Conservation (phyloP, 2,888 invertebrate genomes). For the Nomada hirtipes region DNA sequence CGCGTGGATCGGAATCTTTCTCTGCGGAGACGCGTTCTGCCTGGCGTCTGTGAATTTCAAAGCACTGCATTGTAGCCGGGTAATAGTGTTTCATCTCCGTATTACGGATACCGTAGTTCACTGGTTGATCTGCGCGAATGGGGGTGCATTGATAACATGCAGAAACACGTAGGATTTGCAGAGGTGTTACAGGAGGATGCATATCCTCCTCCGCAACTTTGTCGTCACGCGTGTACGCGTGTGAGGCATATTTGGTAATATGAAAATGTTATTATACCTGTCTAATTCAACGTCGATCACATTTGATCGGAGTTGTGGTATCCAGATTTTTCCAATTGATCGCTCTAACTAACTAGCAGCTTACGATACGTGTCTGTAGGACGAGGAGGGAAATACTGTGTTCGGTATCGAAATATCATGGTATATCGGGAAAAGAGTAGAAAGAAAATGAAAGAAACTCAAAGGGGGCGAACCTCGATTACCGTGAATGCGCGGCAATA, state of each 20-base stretch:
- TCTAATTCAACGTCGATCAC: too few species aligned
- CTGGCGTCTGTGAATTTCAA: constrained; percentile 48
- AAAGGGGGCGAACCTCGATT: constrained; percentile 7
- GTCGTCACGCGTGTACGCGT: too few species aligned
- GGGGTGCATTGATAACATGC: constrained; percentile 15
- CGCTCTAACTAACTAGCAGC: too few species aligned
- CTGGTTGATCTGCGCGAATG: constrained; percentile 10
- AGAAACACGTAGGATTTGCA: constrained; percentile 22
- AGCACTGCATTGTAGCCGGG: constrained; percentile 30
- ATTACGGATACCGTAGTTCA: constrained; percentile 37
- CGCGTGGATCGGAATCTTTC: constrained; percentile 53
- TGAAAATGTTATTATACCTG: too few species aligned
- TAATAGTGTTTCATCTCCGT: constrained; percentile 51
- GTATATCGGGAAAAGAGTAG: background rate
- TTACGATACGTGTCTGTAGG: too few species aligned
- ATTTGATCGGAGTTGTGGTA: too few species aligned
- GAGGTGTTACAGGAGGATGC: background rate
- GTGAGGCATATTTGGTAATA: too few species aligned
- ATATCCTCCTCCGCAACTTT: background rate
- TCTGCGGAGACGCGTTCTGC: constrained; percentile 23
- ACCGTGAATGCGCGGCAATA: constrained; percentile 8
- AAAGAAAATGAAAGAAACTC: background rate
- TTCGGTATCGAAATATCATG: background rate
- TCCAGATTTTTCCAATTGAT: too few species aligned
- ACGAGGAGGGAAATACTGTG: background rate